Conservation (phyloP, 2,888 invertebrate genomes). For the Scaptomyza flava region DNA sequence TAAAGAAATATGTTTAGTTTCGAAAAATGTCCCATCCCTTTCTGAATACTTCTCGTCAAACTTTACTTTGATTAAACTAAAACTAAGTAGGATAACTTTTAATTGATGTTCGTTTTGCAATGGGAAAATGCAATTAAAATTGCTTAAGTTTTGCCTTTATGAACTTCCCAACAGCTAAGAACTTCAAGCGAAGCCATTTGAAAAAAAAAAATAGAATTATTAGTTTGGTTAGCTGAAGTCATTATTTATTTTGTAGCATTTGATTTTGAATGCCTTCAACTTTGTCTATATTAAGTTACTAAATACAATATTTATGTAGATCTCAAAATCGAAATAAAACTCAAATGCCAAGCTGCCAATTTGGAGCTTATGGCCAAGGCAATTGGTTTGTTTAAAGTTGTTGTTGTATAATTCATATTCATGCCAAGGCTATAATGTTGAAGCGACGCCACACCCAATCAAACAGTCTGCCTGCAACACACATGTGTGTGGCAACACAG, state of each 20-base stretch:
- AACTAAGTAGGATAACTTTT: constrained; percentile 52
- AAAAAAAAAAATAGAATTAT: constrained; percentile 6
- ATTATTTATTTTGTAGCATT: constrained; percentile 8
- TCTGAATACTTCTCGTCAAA: not conserved
- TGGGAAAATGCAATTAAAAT: constrained; percentile 66
- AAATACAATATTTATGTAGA: constrained; percentile 58
- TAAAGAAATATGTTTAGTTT: not conserved
- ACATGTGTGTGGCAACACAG: constrained; percentile 21
- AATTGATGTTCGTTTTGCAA: constrained; percentile 60
- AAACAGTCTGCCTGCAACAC: constrained; percentile 12
- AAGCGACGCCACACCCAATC: constrained; percentile 55
- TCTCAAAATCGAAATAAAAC: constrained; percentile 5
- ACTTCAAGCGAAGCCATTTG: not conserved
- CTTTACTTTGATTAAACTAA: not conserved
- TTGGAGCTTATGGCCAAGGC: constrained; percentile 58
- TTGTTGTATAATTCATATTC: constrained; percentile 19
- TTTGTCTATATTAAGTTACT: constrained; percentile 22
- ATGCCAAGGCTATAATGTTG: constrained; percentile 65
- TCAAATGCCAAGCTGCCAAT: constrained; percentile 47
- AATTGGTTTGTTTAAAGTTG: constrained; percentile 19
- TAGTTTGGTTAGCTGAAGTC: constrained; percentile 18
- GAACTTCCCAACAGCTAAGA: constrained; percentile 17
- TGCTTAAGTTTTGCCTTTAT: constrained; percentile 23
- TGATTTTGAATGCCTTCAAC: constrained; percentile 9
- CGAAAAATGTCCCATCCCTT: not conserved